Percentiles rank a stretch among this genome's conserved stretches.
Conservation (phyloP, 2,113 vertebrate species). For the Aythya baeri region DNA sequence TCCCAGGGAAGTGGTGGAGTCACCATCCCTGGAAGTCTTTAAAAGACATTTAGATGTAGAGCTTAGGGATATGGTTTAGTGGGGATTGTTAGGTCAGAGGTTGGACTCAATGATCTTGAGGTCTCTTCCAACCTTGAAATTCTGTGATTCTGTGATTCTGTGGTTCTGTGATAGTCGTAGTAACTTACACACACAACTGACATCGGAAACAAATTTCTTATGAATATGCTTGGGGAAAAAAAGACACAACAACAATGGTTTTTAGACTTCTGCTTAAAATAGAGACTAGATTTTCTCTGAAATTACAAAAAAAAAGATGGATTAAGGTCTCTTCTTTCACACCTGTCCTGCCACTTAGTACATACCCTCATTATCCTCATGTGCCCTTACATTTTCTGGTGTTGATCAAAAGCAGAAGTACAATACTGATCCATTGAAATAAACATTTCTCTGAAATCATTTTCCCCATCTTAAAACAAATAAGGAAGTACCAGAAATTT, state of each 20-base stretch:
- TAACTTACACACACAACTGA: background rate
- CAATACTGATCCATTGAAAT: background rate
- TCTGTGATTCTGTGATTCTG: too few relatives aligned
- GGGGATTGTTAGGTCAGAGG: too few relatives aligned
- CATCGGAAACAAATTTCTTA: background rate
- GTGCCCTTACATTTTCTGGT: background rate
- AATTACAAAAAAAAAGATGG: background rate
- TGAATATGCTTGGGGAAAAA: background rate
- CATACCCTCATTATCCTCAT: background rate
- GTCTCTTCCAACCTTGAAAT: too few relatives aligned
- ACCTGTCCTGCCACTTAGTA: background rate
- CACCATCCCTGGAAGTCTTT: too few relatives aligned
- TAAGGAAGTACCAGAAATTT: background rate
- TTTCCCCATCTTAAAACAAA: background rate
- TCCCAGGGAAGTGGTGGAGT: too few relatives aligned
- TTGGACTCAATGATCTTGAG: too few relatives aligned
- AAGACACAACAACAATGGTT: rapidly evolving
- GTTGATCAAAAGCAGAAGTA: constrained; percentile 12
- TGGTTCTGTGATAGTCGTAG: too few relatives aligned
- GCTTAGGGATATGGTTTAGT: too few relatives aligned
- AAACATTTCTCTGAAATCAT: background rate
- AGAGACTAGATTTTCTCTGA: background rate
- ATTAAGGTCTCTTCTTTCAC: background rate
- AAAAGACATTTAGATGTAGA: too few relatives aligned
- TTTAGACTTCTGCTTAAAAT: background rate